Percentiles rank a stretch among this genome's conserved stretches.
Conservation (phyloP, 2,888 invertebrate species). For the Sepioteuthis lessoniana region DNA sequence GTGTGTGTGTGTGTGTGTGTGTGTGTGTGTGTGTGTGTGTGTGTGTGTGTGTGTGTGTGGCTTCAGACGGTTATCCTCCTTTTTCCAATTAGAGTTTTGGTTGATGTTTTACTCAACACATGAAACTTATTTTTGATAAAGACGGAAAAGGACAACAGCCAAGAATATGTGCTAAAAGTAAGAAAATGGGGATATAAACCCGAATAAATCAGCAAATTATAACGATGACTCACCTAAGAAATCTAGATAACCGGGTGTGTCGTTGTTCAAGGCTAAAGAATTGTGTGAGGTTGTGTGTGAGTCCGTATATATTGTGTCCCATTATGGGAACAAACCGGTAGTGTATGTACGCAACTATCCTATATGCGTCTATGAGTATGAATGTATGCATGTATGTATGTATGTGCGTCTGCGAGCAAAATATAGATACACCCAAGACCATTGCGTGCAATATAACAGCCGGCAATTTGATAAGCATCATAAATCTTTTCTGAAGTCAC, state of each 20-base stretch:
- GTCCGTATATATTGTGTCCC: not conserved
- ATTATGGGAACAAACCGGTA: not conserved
- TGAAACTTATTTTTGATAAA: not conserved
- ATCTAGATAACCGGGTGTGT: not conserved
- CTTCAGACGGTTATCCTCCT: too few relatives aligned
- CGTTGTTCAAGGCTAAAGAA: not conserved
- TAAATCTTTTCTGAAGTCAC: not conserved
- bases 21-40: not conserved
- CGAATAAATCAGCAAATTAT: not conserved
- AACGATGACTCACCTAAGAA: not conserved
- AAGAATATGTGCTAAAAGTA: not conserved
- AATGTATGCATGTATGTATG: not conserved
- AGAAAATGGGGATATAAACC: not conserved
- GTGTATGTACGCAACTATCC: not conserved
- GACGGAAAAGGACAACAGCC: not conserved
- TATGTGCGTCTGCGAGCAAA: not conserved
- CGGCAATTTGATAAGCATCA: not conserved
- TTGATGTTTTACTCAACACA: not conserved
- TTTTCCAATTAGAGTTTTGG: too few relatives aligned
- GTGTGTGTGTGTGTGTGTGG: not conserved
- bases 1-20: not conserved
- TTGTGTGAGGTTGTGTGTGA: too few relatives aligned
- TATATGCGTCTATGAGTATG: not conserved
- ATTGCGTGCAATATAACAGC: slow-evolving; percentile 8
- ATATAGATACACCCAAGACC: not conserved